These are phyloP conservation scores for Percopsis transmontana DNA, from an alignment of 2,113 vertebrate genomes.

Conservation along the genomic window DNA sequence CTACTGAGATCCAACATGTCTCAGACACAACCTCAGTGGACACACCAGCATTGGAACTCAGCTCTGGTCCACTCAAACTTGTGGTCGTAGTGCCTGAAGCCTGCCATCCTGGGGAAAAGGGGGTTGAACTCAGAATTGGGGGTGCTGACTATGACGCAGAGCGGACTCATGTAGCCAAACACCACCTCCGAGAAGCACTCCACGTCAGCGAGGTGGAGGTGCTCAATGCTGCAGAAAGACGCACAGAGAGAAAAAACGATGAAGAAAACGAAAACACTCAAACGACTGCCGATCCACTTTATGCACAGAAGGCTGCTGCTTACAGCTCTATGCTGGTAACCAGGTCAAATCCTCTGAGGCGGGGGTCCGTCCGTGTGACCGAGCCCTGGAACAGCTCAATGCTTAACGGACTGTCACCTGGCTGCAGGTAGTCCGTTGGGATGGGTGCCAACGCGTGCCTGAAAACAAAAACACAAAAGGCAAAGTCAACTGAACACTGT, in stretches of 20 bases:
- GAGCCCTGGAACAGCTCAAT: conserved; percentile 89
- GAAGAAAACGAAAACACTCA: not conserved
- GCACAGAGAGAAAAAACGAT: not conserved
- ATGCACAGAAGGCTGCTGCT: conserved; percentile 55
- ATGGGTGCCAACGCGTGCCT: conserved; percentile 84
- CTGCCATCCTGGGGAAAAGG: conserved; percentile 76
- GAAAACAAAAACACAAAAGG: conserved; percentile 10
- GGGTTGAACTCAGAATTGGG: conserved; percentile 93
- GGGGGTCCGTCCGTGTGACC: conserved; percentile 85
- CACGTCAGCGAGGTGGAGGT: conserved; percentile 83
- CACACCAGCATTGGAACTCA: conserved; percentile 90
- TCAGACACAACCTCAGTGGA: conserved; percentile 1
- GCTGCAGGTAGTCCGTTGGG: conserved; percentile 83
- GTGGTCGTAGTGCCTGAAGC: conserved; percentile 88
- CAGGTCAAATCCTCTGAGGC: conserved; percentile 89
- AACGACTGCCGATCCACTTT: not conserved
- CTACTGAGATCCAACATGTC: not conserved
- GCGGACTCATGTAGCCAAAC: conserved; percentile 91
- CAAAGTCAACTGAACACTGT: not conserved
- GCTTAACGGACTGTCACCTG: conserved; percentile 76
- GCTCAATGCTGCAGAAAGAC: conserved; percentile 85
- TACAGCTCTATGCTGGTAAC: conserved; percentile 91
- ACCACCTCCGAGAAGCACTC: conserved; percentile 86
- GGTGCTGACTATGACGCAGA: conserved; percentile 85
- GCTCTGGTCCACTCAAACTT: conserved; percentile 92